phyloP scores from a whole-genome alignment of 1,140 invertebrate species.

The Tribolium castaneum region DNA sequence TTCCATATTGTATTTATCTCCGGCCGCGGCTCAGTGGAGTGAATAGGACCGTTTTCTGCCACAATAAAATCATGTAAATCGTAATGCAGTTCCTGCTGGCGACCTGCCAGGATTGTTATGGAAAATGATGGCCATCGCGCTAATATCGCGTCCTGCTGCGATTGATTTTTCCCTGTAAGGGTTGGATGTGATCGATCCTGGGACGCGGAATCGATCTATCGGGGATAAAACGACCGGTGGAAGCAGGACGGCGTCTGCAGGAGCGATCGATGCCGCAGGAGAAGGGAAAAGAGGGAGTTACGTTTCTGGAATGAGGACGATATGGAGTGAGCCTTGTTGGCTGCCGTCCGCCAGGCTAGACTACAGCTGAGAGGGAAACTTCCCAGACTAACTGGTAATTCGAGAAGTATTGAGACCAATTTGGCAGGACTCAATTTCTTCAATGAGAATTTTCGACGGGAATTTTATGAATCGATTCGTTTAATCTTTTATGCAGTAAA shows the following conservation, averaged over 20 bases:
- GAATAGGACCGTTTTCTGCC: neutral
- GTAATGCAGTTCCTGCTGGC: slow-evolving; percentile 25
- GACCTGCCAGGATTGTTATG: slow-evolving; percentile 8
- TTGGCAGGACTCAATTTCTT: slow-evolving; percentile 16
- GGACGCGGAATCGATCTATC: slow-evolving; percentile 8
- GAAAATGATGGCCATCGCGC: neutral
- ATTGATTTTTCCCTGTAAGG: neutral
- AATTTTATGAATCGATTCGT: slow-evolving; percentile 14
- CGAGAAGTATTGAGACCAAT: slow-evolving; percentile 13
- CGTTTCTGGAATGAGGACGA: slow-evolving; percentile 26
- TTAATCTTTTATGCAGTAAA: neutral
- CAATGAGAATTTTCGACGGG: neutral
- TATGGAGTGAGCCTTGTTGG: slow-evolving; percentile 26
- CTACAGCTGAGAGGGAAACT: slow-evolving; percentile 20
- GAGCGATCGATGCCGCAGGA: slow-evolving; percentile 19
- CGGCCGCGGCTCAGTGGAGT: slow-evolving; percentile 7
- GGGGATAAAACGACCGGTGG: slow-evolving; percentile 4
- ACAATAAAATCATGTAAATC: slow-evolving; percentile 27
- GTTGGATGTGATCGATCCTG: neutral
- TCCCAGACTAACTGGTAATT: slow-evolving; percentile 22
- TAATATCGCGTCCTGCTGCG: neutral
- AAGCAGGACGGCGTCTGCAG: slow-evolving; percentile 13
- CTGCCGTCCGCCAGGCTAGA: slow-evolving; percentile 21
- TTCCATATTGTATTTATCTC: slow-evolving; percentile 25
- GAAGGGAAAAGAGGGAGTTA: slow-evolving; percentile 24